phyloP scores from a whole-genome alignment of 2,888 invertebrate species.

The Caenorhabditis uteleia region DNA sequence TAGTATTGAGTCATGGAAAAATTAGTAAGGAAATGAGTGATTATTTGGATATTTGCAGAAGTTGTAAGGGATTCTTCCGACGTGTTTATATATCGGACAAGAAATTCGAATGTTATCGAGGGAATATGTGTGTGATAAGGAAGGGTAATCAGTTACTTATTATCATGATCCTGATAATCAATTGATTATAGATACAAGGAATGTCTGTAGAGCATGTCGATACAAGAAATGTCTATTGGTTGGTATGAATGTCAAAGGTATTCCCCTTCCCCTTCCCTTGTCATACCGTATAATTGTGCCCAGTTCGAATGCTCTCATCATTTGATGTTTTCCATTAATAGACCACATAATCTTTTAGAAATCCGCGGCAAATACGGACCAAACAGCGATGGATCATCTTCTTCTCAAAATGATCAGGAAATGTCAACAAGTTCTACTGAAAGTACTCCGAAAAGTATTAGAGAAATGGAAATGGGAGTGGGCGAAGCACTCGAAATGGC shows the following conservation, averaged over 20 bases:
- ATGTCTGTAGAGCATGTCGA: constrained; percentile 44
- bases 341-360: constrained; percentile 18
- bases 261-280: too few species aligned
- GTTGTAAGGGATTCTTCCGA: constrained; percentile 50
- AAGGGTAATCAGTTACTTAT: constrained; percentile 9
- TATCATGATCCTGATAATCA: too few species aligned
- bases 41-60: constrained; percentile 24
- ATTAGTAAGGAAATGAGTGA: too few species aligned
- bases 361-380: constrained; percentile 31
- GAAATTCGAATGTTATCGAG: constrained; percentile 40
- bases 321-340: too few species aligned
- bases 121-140: constrained; percentile 41
- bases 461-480: constrained; percentile 16
- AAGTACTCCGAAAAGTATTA: constrained; percentile 24
- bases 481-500: constrained; percentile 34
- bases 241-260: constrained; percentile 47
- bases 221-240: constrained; percentile 48
- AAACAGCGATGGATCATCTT: not conserved
- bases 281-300: too few species aligned
- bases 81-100: constrained; percentile 42
- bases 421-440: constrained; percentile 22
- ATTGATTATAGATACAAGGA: constrained; percentile 32
- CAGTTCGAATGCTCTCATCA: too few species aligned
- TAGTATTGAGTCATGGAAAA: too few species aligned
- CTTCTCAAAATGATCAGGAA: not conserved